Base-by-base conservation (phyloP, 2,888 invertebrate species). In the Cosmia pyralina region DNA sequence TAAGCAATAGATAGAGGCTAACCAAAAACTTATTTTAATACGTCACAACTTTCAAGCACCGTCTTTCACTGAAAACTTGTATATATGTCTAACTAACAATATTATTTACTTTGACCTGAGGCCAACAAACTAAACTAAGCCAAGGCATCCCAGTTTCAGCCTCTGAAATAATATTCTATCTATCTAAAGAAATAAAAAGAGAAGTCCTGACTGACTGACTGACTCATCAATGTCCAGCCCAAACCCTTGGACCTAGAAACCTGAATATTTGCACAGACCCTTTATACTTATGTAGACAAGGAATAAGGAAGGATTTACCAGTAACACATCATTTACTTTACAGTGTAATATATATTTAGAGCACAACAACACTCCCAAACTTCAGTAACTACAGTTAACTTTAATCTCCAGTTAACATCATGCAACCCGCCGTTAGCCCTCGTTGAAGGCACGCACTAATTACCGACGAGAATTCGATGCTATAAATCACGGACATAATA, bases 401-500 rank as follows among this genome's bases (percentile, higher is more conserved):
- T 63, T 72, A 72, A 84, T 66, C 85, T 53, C 55, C 41, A 82
- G 75, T 85, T 79, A 84, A 78, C 48, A 48, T 44, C 10, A 75
- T 84, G 69, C 85, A 84, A 81, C 70, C 81, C 83, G 81, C 86
- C 84, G 77, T 72, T 85, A 79, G 83, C 88, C 87, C 86, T 77
- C 86, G 88, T 86, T 90, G 90, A 88, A 92, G 94, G 95, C 94
- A 94, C 95, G 95, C 95, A 95, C 95, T 96, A 96, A 96, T 96
- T 96, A 92, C 94, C 94, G 95, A 91, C 90, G 93, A 93, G 95
- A 95, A 96, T 96, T 93, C 95, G 90, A 96, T 96, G 95, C 95
- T 92, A 96, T 96, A 96, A 96, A 96, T 96, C 96, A 95, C 93
- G 89, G 94, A 90, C 93, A 95, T 95, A 95, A 95, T 96, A 96